Percentiles rank a stretch among this genome's conserved stretches.
These are phyloP conservation scores for Tetrao urogallus DNA, from an alignment of 2,113 vertebrate genomes.

Conservation along the genomic window DNA sequence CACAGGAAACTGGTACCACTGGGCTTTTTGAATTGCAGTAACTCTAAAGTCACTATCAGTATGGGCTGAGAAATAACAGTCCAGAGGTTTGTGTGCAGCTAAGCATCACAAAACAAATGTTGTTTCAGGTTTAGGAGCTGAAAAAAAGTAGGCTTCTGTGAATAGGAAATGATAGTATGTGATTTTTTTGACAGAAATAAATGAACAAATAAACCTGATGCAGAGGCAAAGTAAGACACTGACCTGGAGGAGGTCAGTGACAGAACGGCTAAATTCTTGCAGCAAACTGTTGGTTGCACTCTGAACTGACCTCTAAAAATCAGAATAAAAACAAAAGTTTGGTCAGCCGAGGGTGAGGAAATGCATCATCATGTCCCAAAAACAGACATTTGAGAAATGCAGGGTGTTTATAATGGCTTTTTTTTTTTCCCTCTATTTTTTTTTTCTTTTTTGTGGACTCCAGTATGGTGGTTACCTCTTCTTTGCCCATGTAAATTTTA, in stretches of 20 bases:
- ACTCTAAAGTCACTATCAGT: not conserved
- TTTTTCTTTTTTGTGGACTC: not conserved
- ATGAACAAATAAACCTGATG: not conserved
- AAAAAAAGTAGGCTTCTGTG: fast-evolving
- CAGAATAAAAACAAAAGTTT: not conserved
- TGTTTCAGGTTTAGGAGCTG: not conserved
- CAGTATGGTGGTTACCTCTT: not conserved
- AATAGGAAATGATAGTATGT: not conserved
- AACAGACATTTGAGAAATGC: not conserved
- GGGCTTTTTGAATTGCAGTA: not conserved
- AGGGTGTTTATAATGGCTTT: not conserved
- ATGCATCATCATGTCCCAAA: fast-evolving
- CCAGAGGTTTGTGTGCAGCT: not conserved
- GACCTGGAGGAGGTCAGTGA: not conserved
- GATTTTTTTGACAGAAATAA: not conserved
- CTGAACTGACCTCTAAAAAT: fast-evolving
- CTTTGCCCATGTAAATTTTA: not conserved
- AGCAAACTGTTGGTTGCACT: not conserved
- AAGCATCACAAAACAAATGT: not conserved
- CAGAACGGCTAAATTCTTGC: fast-evolving
- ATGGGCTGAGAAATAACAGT: not conserved
- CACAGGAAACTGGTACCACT: not conserved
- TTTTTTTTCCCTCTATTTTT: not conserved
- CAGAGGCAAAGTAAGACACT: not conserved
- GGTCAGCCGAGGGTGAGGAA: not conserved